Evolutionary conservation across 2,888 invertebrate genomes (phyloP), one percentile per base, ranked within the genome.

Genomic region (Chymomyza procnemis): DNA sequence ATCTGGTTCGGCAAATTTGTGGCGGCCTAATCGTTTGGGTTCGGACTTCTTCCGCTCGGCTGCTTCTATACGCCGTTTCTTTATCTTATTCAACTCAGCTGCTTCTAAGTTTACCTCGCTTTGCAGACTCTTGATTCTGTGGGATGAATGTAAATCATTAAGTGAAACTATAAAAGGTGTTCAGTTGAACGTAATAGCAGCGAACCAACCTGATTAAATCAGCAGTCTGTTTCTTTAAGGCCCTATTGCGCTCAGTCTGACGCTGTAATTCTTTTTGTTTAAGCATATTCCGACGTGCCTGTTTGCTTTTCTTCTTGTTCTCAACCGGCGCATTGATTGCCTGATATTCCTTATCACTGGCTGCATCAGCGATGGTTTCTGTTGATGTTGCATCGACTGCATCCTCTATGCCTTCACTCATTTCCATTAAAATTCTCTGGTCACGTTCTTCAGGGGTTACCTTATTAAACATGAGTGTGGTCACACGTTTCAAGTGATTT

Each of bases 241-340:
- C 82, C 62, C 89, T 89, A 50, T 88, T 89, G 55, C 71, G 73
- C 22, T 78, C 73, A 0, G 86, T 75, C 19, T 80, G 82, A 54
- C 85, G 85, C 57, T 81, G 65, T 0, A 89, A 71, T 30, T 88
- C 81, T 63, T 87, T 89, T 41, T 91, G 90, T 89, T 95, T 95
- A 72, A 92, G 93, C 89, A 95, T 94, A 85, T 95, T 95, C 83
- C 94, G 93, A 55, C 95, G 92, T 47, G 94, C 93, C 83, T 94
- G 93, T 78, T 93, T 92, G 60, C 95, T 94, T 88, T 96, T 97
- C 90, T 96, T 96, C 83, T 93, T 94, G 88, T 95, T 95, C 89
- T 92, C 90, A 0, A 94, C 94, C 0, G 96, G 95, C 1, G 95
- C 94, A 91, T 96, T 96, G 21, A 94, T 86, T 0, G 94, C 90